Conservation (phyloP, 2,888 invertebrate species). For the Drosophila austrosaltans region DNA sequence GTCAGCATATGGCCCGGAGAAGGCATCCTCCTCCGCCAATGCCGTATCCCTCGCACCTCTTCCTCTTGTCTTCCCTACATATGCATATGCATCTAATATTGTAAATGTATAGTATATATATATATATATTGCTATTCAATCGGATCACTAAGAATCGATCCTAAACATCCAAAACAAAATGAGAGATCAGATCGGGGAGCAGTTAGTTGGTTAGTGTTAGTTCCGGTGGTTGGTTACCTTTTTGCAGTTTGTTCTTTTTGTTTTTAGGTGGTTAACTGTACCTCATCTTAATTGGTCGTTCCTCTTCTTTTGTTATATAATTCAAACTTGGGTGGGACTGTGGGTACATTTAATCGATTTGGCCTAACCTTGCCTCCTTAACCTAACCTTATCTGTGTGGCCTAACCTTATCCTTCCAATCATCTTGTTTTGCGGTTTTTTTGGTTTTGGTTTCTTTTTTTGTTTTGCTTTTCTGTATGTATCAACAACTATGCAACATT, state of each 20-base stretch:
- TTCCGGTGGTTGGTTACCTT: slow-evolving; percentile 17
- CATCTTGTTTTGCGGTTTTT: too few relatives aligned
- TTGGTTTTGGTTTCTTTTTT: slow-evolving; percentile 3
- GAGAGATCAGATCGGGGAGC: background rate
- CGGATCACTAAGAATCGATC: slow-evolving; percentile 40
- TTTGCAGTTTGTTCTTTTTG: slow-evolving; percentile 22
- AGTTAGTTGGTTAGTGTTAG: slow-evolving; percentile 4
- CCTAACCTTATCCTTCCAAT: too few relatives aligned
- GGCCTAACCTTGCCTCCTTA: too few relatives aligned
- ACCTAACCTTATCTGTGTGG: too few relatives aligned
- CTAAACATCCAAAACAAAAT: slow-evolving; percentile 26
- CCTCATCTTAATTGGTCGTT: too few relatives aligned
- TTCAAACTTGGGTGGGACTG: too few relatives aligned
- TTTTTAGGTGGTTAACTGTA: slow-evolving; percentile 11
- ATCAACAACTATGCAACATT: slow-evolving; percentile 45
- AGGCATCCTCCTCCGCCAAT: background rate
- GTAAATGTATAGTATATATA: slow-evolving; percentile 30
- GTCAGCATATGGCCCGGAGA: background rate
- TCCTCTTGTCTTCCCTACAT: background rate
- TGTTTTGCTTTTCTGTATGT: slow-evolving; percentile 27
- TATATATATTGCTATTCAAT: slow-evolving; percentile 51
- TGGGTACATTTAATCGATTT: too few relatives aligned
- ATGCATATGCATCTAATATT: slow-evolving; percentile 17
- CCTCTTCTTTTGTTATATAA: too few relatives aligned
- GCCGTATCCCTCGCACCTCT: background rate